Evolutionary conservation across 92 coral and sea anemone genomes (phyloP).

Genomic region (Umimayanthus chanpuru): DNA sequence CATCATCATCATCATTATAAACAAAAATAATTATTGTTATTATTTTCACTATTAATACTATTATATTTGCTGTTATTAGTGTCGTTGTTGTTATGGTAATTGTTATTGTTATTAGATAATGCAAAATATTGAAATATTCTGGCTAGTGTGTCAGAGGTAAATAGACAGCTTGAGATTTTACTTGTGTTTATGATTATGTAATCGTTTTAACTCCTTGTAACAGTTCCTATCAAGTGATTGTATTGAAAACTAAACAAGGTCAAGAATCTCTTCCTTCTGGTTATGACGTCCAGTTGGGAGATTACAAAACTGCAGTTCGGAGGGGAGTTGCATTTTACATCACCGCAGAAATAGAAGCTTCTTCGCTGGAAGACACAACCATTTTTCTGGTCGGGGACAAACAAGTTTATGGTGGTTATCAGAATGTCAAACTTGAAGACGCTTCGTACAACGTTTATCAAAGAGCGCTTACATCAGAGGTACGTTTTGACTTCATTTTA

Average conservation of each 20-base stretch:
- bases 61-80: too few species aligned
- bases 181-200: too few species aligned
- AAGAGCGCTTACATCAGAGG: constrained; percentile 44
- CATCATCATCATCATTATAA: too few species aligned
- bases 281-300: neutral
- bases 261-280: neutral
- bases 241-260: neutral
- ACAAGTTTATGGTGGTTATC: neutral
- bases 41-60: too few species aligned
- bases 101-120: too few species aligned
- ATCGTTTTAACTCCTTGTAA: neutral
- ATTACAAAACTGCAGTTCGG: neutral
- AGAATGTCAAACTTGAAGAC: constrained; percentile 31
- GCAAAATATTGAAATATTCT: too few species aligned
- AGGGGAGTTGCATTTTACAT: neutral
- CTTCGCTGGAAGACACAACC: neutral
- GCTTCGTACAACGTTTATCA: constrained; percentile 36
- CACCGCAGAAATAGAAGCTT: constrained; percentile 7
- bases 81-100: too few species aligned
- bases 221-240: constrained; percentile 27
- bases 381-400: constrained; percentile 45
- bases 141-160: too few species aligned
- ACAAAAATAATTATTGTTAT: too few species aligned
- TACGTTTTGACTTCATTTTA: neutral
- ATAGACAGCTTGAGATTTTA: too few species aligned